Evolutionary conservation across 2,888 invertebrate species (phyloP), one percentile per base, ranked within the genome.

Genomic region (Leistus spinibarbis): DNA sequence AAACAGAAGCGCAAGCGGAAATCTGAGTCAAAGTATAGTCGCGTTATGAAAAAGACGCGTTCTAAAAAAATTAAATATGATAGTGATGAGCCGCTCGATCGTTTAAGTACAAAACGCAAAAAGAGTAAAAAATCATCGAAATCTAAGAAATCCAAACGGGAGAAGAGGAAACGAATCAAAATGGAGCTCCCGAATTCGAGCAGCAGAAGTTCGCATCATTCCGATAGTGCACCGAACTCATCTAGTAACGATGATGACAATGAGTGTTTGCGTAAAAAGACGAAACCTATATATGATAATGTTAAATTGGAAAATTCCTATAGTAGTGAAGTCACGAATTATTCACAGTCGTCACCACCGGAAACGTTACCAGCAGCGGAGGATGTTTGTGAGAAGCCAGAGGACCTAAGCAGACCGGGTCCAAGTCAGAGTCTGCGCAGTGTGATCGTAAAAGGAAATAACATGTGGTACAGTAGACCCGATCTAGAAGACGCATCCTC

Each of bases 391-490:
- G 60, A 62, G 16, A 20, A 17, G 54, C 56, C 54, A 16, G 24
- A 67, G 22, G 67, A 73, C 23, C 16, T 69, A 23, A 24, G 63
- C 53, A 63, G 68, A 19, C 68, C 74, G 4, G 74, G 74, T 23
- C 74, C 74, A 23, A 74, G 74, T 67, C 62, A 53, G 24, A 64
- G 56, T 23, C 19, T 75, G 54, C 63, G 68, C 13, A 75, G 74
- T 56, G 69, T 75, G 13, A 73, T 73, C 10, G 74, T 75, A 13
- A 40, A 62, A 24, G 74, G 68, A 10, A 75, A 75, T 22, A 75
- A 69, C 17, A 75, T 68, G 56, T 75, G 74, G 74, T 75, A 54
- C 17, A 62, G 74, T 62, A 17, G 74, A 22, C 74, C 74, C 13
- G 68, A 75, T 62, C 53, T 75, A 5, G 60, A 73, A 9, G 74